A percentile compares a stretch with the other conserved stretches of the same genome.
Evolutionary conservation across 2,113 vertebrate species (phyloP).

Genomic region (Potamarius usumacintae): DNA sequence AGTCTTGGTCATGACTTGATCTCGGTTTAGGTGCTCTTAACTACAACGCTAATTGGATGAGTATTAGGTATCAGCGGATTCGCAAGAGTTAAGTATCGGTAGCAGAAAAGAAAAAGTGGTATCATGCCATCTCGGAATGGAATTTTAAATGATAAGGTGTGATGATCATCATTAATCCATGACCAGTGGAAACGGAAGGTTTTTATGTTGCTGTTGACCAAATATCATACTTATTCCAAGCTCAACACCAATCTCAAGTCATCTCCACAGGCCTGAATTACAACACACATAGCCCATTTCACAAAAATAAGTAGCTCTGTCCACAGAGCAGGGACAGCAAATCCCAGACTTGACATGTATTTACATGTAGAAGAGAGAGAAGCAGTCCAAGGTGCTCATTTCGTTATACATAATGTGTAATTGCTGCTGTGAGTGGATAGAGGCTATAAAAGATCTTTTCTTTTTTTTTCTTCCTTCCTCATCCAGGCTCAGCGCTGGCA

Average conservation of each 20-base stretch:
- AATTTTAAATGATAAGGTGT: neutral
- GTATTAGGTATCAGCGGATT: neutral
- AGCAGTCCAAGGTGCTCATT: conserved; percentile 26
- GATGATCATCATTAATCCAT: neutral
- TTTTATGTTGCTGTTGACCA: neutral
- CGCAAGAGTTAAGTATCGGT: neutral
- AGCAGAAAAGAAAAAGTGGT: neutral
- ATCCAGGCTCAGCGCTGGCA: conserved; percentile 35
- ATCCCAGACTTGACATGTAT: conserved; percentile 16
- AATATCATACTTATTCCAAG: conserved; percentile 36
- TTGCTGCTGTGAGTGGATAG: conserved; percentile 47
- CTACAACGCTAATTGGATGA: too few relatives aligned
- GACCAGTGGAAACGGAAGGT: neutral
- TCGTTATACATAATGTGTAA: conserved; percentile 45
- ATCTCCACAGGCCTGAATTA: conserved; percentile 5
- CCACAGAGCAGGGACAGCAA: conserved; percentile 25
- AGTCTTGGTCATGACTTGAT: too few relatives aligned
- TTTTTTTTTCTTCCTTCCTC: conserved; percentile 16
- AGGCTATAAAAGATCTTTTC: conserved; percentile 33
- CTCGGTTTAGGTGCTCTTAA: too few relatives aligned
- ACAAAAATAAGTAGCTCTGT: conserved; percentile 27
- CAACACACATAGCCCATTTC: conserved; percentile 19
- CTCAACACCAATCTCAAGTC: conserved; percentile 6
- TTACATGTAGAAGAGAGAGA: conserved; percentile 34
- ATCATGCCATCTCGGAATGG: neutral